phyloP scores from a whole-genome alignment of 2,797 vertebrate species.

The Sphenopsis melanotis region DNA sequence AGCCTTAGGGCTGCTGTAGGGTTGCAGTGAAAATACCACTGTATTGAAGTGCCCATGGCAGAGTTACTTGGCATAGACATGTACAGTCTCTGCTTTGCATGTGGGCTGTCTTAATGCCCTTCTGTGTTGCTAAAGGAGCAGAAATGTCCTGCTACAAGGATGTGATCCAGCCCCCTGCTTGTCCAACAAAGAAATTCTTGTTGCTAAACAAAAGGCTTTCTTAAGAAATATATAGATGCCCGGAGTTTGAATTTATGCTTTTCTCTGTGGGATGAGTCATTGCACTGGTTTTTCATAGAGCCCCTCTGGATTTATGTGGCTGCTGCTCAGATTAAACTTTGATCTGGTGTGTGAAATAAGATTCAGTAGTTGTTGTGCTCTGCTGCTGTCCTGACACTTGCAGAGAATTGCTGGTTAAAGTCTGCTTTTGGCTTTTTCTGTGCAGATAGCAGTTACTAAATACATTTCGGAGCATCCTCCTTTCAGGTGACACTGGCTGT shows the following conservation, averaged over 20 bases:
- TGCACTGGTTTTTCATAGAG: constrained; percentile 19
- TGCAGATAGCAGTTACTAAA: background rate
- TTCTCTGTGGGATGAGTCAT: background rate
- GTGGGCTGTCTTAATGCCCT: background rate
- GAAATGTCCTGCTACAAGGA: background rate
- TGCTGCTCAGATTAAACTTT: constrained; percentile 1
- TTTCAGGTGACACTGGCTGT: background rate
- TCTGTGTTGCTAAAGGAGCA: background rate
- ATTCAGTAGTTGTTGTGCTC: background rate
- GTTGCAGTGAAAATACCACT: background rate
- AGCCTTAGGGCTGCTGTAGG: background rate
- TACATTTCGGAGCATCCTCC: background rate
- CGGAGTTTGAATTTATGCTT: background rate
- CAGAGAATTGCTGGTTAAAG: background rate
- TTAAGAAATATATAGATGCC: background rate
- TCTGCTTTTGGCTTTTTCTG: background rate
- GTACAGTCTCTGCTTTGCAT: background rate
- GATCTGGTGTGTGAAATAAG: background rate
- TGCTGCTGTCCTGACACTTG: background rate
- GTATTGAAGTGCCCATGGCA: background rate
- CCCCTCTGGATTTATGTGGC: constrained; percentile 8
- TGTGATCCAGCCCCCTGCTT: background rate
- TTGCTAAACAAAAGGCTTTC: constrained; percentile 18
- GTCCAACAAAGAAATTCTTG: constrained; percentile 31
- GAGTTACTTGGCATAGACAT: background rate